These are phyloP conservation scores for Limnephilus auricula DNA, from an alignment of 2,888 invertebrate genomes.

Conservation along the genomic window DNA sequence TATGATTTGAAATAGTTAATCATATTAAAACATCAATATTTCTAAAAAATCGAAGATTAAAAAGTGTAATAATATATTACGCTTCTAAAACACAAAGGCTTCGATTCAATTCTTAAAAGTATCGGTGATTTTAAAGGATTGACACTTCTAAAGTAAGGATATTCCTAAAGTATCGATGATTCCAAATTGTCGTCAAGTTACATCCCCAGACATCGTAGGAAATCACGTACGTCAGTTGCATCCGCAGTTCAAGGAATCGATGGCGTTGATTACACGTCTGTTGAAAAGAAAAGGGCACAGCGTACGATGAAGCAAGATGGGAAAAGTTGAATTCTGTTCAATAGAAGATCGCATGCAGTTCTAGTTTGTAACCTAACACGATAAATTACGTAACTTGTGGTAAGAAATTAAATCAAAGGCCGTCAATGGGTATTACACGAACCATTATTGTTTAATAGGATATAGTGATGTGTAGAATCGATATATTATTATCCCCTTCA, in stretches of 20 bases:
- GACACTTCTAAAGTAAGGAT: too few species aligned
- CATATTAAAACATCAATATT: too few species aligned
- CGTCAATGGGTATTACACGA: not conserved
- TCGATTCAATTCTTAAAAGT: too few species aligned
- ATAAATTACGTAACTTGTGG: not conserved
- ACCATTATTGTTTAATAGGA: not conserved
- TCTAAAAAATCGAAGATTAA: too few species aligned
- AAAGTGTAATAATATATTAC: too few species aligned
- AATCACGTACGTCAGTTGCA: not conserved
- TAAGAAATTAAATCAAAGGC: not conserved
- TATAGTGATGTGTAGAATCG: not conserved
- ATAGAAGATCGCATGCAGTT: not conserved
- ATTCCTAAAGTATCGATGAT: not conserved
- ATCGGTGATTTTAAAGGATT: too few species aligned
- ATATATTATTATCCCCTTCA: not conserved
- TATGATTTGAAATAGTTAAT: too few species aligned
- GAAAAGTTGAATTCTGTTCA: not conserved
- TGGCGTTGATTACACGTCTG: not conserved
- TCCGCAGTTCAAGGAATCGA: not conserved
- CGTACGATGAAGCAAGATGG: not conserved
- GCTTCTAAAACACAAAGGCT: too few species aligned
- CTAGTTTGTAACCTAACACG: conserved; percentile 2
- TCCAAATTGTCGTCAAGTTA: not conserved
- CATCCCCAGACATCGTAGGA: not conserved
- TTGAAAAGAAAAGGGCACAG: not conserved